phyloP scores from a whole-genome alignment of 64 coral and sea anemone genomes.

The Actinia tenebrosa region DNA sequence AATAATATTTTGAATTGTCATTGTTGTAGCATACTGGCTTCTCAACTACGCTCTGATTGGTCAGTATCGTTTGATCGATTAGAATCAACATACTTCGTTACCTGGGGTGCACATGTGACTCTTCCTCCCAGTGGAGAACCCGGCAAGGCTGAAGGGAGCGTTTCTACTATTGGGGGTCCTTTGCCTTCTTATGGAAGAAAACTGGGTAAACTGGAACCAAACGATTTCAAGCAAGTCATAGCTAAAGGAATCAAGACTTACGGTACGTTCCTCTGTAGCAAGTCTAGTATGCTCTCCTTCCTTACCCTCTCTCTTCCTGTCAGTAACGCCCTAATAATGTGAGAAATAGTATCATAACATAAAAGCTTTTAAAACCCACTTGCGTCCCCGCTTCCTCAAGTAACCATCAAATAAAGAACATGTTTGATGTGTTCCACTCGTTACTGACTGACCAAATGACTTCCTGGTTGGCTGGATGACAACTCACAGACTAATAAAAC shows the following conservation, averaged over 20 bases:
- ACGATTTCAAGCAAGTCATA: slow-evolving; percentile 91
- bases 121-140: slow-evolving; percentile 20
- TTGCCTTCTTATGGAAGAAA: slow-evolving; percentile 69
- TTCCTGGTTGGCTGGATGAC: too few relatives aligned
- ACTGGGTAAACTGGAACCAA: slow-evolving; percentile 80
- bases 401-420: too few relatives aligned
- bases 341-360: too few relatives aligned
- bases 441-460: too few relatives aligned
- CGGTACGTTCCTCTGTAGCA: not conserved
- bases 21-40: slow-evolving; percentile 64
- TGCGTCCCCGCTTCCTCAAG: too few relatives aligned
- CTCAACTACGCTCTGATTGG: slow-evolving; percentile 98
- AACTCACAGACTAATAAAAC: too few relatives aligned
- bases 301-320: too few relatives aligned
- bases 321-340: too few relatives aligned
- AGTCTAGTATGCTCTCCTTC: not conserved
- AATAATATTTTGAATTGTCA: not conserved
- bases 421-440: too few relatives aligned
- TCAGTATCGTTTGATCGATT: slow-evolving; percentile 82
- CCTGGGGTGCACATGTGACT: slow-evolving; percentile 69
- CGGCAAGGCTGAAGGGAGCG: slow-evolving; percentile 40
- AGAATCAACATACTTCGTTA: slow-evolving; percentile 92
- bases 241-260: slow-evolving; percentile 90
- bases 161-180: slow-evolving; percentile 30
- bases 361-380: too few relatives aligned